A percentile compares a stretch with the other conserved stretches of the same genome.
Evolutionary conservation across 2,888 invertebrate genomes (phyloP).

Genomic region (Polymixis lichenea): DNA sequence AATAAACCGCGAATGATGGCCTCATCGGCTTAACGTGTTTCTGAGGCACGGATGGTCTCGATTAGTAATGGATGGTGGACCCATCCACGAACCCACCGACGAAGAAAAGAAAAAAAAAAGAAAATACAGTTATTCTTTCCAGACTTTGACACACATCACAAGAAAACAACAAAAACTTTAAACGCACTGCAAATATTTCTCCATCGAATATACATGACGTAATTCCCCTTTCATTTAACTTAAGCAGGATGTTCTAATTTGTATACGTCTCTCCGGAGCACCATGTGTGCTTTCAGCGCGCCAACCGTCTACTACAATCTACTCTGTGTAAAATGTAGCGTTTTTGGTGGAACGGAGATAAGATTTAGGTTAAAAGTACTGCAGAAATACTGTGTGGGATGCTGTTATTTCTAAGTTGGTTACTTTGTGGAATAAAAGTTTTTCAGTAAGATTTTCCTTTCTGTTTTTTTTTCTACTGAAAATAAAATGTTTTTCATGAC

Average conservation of each 20-base stretch:
- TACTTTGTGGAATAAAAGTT: not conserved
- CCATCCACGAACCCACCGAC: too few relatives aligned
- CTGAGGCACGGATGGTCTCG: too few relatives aligned
- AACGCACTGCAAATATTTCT: not conserved
- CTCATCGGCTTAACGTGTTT: too few relatives aligned
- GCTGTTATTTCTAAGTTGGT: slow-evolving; percentile 11
- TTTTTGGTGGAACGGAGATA: not conserved
- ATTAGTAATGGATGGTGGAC: too few relatives aligned
- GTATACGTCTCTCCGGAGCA: slow-evolving; percentile 21
- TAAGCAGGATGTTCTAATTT: slow-evolving; percentile 45
- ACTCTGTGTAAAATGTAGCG: slow-evolving; percentile 23
- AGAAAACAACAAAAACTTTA: not conserved
- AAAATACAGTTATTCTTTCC: too few relatives aligned
- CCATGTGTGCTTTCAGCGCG: slow-evolving; percentile 42
- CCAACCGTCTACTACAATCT: slow-evolving; percentile 21
- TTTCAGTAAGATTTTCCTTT: not conserved
- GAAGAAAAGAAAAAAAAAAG: too few relatives aligned
- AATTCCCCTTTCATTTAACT: slow-evolving; percentile 1
- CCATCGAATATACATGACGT: slow-evolving; percentile 4
- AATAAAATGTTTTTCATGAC: too few relatives aligned
- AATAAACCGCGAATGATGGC: too few relatives aligned
- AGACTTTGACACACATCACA: not conserved
- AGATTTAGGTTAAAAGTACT: slow-evolving; percentile 24
- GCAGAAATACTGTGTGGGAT: not conserved
- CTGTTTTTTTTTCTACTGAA: too few relatives aligned